phyloP scores from a whole-genome alignment of 2,113 vertebrate species.

The Megaceryle torquata region DNA sequence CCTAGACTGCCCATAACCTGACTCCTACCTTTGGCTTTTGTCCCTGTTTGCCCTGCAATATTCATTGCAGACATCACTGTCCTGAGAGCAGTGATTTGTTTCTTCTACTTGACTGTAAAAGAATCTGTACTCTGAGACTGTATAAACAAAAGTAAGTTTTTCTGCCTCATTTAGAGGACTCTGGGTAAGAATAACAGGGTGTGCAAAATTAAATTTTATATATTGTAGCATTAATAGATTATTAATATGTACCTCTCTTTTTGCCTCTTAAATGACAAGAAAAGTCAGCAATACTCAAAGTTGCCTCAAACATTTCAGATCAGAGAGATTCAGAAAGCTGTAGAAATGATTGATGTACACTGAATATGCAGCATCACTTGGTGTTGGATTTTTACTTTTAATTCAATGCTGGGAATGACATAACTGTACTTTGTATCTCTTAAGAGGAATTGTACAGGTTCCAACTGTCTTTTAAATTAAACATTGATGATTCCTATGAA shows the following conservation, averaged over 20 bases:
- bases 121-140: neutral
- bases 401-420: conserved; percentile 53
- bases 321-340: conserved; percentile 33
- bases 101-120: neutral
- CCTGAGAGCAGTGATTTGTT: neutral
- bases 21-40: neutral
- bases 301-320: neutral
- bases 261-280: neutral
- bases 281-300: neutral
- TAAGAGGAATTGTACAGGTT: conserved; percentile 34
- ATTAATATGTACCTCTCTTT: neutral
- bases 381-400: conserved; percentile 63
- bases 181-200: neutral
- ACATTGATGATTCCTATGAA: conserved; percentile 43
- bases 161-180: neutral
- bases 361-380: conserved; percentile 35
- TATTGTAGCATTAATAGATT: neutral
- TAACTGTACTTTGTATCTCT: conserved; percentile 6
- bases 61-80: neutral
- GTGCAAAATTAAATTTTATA: neutral
- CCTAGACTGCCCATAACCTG: neutral
- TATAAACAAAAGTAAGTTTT: conserved; percentile 36
- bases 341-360: conserved; percentile 15
- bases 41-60: neutral
- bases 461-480: conserved; percentile 71